phyloP scores from a whole-genome alignment of 2,113 vertebrate species.

The Catharus minimus region DNA sequence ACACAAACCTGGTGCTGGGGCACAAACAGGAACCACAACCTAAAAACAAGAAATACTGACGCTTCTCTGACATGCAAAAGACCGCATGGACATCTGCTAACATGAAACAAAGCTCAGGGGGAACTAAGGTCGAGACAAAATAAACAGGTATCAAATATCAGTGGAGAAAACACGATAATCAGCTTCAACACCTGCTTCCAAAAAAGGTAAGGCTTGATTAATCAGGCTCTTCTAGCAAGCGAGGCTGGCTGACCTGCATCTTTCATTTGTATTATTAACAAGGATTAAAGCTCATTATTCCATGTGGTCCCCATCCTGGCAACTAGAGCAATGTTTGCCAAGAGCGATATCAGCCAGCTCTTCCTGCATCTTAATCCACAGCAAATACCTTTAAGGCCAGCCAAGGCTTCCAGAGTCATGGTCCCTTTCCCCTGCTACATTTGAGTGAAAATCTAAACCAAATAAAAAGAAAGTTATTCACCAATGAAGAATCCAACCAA shows the following conservation, averaged over 20 bases:
- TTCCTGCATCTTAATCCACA: not conserved
- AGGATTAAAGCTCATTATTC: slow-evolving; percentile 13
- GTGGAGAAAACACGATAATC: not conserved
- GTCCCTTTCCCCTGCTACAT: not conserved
- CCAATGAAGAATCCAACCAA: not conserved
- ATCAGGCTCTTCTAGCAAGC: not conserved
- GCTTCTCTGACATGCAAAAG: not conserved
- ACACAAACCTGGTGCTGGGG: accelerated
- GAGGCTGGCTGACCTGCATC: not conserved
- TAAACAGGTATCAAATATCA: not conserved
- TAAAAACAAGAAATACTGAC: not conserved
- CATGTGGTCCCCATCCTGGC: not conserved
- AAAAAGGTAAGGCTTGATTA: not conserved
- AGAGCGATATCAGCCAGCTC: not conserved
- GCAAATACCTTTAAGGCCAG: not conserved
- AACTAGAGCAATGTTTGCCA: not conserved
- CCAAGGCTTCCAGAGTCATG: accelerated
- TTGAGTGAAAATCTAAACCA: not conserved
- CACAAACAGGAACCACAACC: not conserved
- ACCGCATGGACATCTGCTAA: accelerated
- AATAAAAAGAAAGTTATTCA: not conserved
- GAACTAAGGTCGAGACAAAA: not conserved
- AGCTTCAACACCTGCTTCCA: not conserved
- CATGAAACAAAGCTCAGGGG: accelerated
- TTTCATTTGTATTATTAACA: not conserved